Conservation (phyloP, 2,888 invertebrate genomes). For the Athalia circularis region DNA sequence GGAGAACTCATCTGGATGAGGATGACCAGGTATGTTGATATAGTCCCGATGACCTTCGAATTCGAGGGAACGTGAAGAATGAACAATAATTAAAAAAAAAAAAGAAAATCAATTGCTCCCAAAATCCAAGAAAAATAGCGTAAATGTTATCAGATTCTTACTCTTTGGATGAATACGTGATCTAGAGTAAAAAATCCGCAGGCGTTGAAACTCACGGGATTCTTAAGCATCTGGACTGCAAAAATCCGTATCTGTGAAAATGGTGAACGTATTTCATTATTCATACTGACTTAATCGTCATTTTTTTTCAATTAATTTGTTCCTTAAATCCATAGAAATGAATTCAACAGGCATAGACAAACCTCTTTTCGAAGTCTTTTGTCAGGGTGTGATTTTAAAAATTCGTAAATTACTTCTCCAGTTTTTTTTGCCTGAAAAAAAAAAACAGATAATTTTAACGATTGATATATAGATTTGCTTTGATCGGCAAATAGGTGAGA, state of each 20-base stretch:
- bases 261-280: neutral
- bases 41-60: constrained; percentile 45
- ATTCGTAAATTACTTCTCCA: constrained; percentile 8
- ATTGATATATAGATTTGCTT: neutral
- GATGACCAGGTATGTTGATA: constrained; percentile 54
- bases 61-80: neutral
- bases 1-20: constrained; percentile 48
- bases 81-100: too few species aligned
- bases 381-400: neutral
- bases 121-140: neutral
- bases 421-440: constrained; percentile 22
- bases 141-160: constrained; percentile 39
- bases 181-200: constrained; percentile 51
- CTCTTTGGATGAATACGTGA: constrained; percentile 47
- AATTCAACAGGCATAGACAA: neutral
- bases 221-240: constrained; percentile 54
- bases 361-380: constrained; percentile 3
- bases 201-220: constrained; percentile 53
- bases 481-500: too few species aligned
- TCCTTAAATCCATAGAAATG: neutral
- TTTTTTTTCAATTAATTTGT: too few species aligned
- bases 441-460: neutral
- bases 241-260: constrained; percentile 48
- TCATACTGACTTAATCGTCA: too few species aligned
- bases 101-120: too few species aligned